phyloP scores from a whole-genome alignment of 1,140 invertebrate species.

The Aricia agestis region DNA sequence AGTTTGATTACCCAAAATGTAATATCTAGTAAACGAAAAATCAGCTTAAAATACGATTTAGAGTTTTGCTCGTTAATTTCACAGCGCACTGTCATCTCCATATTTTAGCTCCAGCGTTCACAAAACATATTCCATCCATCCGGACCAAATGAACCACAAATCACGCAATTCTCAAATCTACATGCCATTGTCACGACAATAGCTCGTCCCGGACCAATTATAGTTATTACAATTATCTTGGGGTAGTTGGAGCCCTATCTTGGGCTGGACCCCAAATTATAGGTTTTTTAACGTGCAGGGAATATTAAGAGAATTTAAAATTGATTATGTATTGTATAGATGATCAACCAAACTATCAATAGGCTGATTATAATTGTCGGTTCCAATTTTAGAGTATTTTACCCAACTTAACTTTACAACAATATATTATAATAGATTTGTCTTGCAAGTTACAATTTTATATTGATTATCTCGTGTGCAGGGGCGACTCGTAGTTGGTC shows the following conservation, averaged over 20 bases:
- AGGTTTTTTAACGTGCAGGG: neutral
- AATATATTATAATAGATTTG: no score
- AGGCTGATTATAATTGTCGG: neutral
- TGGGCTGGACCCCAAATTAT: neutral
- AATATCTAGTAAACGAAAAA: no score
- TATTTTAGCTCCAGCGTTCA: neutral
- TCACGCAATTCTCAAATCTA: neutral
- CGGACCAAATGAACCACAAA: neutral
- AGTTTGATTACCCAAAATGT: no score
- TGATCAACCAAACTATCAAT: neutral
- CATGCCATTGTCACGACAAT: neutral
- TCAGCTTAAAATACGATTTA: no score
- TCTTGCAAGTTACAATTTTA: no score
- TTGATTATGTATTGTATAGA: neutral
- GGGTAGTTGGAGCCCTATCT: neutral
- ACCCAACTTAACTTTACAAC: no score
- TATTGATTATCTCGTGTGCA: no score
- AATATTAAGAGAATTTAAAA: neutral
- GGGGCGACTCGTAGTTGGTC: no score
- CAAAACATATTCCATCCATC: neutral
- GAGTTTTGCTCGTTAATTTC: neutral
- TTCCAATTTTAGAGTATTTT: neutral
- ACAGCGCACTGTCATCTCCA: neutral
- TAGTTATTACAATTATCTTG: conserved; percentile 3
- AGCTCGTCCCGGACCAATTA: conserved; percentile 1